Conservation (phyloP, 1,140 invertebrate species). For the Agrypnia vestita region DNA sequence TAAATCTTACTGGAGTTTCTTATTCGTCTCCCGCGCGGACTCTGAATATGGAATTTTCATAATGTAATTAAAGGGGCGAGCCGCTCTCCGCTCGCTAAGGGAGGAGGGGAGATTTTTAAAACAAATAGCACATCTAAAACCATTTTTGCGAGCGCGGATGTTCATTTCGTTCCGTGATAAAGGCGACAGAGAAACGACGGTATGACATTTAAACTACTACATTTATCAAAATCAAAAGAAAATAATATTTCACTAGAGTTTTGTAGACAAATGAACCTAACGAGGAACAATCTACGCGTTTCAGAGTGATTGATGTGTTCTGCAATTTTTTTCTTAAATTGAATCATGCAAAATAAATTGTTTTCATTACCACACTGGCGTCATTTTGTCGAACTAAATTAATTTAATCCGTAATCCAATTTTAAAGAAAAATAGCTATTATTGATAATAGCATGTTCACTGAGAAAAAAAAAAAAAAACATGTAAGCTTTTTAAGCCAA, state of each 20-base stretch:
- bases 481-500: too few species aligned
- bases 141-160: constrained; percentile 44
- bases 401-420: too few species aligned
- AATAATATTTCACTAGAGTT: constrained; percentile 19
- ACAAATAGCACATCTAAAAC: constrained; percentile 34
- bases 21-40: constrained; percentile 21
- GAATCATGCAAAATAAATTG: too few species aligned
- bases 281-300: background rate
- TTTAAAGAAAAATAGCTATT: too few species aligned
- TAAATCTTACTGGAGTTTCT: constrained; percentile 50
- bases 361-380: background rate
- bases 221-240: constrained; percentile 24
- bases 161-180: constrained; percentile 38
- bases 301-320: constrained; percentile 32
- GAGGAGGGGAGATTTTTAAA: constrained; percentile 35
- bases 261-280: constrained; percentile 7
- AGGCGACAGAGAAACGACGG: constrained; percentile 15
- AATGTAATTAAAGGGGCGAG: constrained; percentile 52
- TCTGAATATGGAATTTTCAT: constrained; percentile 56
- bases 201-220: constrained; percentile 10
- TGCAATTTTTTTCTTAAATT: too few species aligned
- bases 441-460: too few species aligned
- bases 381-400: too few species aligned
- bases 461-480: too few species aligned
- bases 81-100: background rate